Evolutionary conservation across 1,140 invertebrate species (phyloP).

Genomic region (Ceratoteleas bidentatus): DNA sequence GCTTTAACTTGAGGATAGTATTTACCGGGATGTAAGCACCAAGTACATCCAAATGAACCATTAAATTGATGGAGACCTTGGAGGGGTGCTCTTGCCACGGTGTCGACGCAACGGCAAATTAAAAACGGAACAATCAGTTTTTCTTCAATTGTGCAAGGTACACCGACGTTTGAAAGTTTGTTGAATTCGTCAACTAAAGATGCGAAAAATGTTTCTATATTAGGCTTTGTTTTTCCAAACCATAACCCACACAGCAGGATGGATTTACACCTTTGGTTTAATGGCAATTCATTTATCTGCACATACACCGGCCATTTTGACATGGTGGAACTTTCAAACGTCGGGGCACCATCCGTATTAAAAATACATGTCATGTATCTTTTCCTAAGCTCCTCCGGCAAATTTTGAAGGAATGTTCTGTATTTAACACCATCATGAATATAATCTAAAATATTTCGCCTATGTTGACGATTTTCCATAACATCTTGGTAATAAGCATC

Average conservation of each 20-base stretch:
- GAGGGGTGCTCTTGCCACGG: neutral
- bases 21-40: too few species aligned
- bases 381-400: neutral
- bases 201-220: neutral
- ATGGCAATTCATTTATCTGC: neutral
- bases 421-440: neutral
- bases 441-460: neutral
- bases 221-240: neutral
- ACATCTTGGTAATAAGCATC: neutral
- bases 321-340: neutral
- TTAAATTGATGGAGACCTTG: constrained; percentile 16
- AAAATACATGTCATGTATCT: neutral
- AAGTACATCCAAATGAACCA: neutral
- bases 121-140: neutral
- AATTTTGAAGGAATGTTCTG: neutral
- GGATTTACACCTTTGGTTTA: neutral
- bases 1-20: too few species aligned
- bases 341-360: neutral
- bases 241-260: neutral
- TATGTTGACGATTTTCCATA: neutral
- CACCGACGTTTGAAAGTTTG: neutral
- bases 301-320: neutral
- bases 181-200: constrained; percentile 12
- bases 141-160: neutral
- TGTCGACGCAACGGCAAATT: constrained; percentile 1